Evolutionary conservation across 2,113 vertebrate species (phyloP).

Genomic region (Mionectes macconnelli): DNA sequence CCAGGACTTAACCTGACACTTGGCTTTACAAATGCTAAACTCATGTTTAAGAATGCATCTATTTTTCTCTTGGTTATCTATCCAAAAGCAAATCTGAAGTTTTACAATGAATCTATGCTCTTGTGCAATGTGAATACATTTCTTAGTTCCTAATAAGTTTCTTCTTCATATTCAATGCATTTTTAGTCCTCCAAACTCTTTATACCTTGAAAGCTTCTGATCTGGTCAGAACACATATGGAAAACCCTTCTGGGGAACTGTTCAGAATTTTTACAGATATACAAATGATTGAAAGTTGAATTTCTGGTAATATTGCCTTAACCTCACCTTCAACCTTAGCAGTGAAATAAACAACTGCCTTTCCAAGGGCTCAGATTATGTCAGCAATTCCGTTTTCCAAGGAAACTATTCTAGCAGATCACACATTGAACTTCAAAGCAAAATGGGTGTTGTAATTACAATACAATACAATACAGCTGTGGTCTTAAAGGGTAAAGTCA

Average conservation of each 20-base stretch:
- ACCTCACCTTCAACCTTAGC: background rate
- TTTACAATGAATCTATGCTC: background rate
- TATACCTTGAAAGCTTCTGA: background rate
- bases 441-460: background rate
- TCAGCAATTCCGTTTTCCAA: background rate
- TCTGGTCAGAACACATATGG: background rate
- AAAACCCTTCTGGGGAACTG: background rate
- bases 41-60: background rate
- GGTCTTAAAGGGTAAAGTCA: background rate
- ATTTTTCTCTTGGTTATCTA: background rate
- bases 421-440: background rate
- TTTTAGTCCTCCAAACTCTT: background rate
- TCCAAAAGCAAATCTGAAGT: background rate
- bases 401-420: background rate
- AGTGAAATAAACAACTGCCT: background rate
- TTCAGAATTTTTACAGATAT: background rate
- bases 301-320: background rate
- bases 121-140: background rate
- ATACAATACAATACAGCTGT: background rate
- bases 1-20: background rate
- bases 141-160: background rate
- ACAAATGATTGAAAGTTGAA: background rate
- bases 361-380: background rate
- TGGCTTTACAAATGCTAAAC: background rate
- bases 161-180: background rate